These are phyloP conservation scores for Rhodinocichla rosea DNA, from an alignment of 2,113 vertebrate species.

Conservation along the genomic window DNA sequence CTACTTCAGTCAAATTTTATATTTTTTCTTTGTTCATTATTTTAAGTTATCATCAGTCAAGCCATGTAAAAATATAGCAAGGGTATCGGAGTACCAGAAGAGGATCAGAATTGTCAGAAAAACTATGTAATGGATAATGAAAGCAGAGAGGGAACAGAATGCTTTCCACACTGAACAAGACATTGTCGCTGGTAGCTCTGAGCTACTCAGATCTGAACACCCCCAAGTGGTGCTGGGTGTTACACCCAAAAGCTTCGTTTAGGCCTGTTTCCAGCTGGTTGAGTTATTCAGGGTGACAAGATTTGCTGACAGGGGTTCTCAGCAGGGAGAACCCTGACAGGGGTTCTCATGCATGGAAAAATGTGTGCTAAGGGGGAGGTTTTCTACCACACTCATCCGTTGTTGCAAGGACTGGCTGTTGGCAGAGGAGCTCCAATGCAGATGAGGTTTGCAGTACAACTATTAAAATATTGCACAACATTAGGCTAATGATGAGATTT, in stretches of 20 bases:
- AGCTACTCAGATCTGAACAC: neutral
- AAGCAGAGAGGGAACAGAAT: neutral
- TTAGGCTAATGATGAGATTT: neutral
- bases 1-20: neutral
- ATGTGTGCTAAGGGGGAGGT: neutral
- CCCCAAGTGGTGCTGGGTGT: neutral
- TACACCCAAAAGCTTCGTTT: neutral
- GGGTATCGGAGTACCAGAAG: neutral
- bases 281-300: neutral
- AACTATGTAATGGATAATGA: neutral
- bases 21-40: neutral
- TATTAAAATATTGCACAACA: neutral
- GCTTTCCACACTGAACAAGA: neutral
- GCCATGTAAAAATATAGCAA: neutral
- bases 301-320: neutral
- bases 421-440: neutral
- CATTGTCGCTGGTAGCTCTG: neutral
- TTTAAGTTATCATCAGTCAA: neutral
- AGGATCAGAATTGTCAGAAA: neutral
- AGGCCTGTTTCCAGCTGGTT: neutral
- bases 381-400: neutral
- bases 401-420: neutral
- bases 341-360: neutral
- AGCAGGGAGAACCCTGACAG: neutral
- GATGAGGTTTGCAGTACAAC: neutral